A percentile compares a stretch with the other conserved stretches of the same genome.
Evolutionary conservation across 2,113 vertebrate genomes (phyloP).

Genomic region (Nannobrachium achirus): DNA sequence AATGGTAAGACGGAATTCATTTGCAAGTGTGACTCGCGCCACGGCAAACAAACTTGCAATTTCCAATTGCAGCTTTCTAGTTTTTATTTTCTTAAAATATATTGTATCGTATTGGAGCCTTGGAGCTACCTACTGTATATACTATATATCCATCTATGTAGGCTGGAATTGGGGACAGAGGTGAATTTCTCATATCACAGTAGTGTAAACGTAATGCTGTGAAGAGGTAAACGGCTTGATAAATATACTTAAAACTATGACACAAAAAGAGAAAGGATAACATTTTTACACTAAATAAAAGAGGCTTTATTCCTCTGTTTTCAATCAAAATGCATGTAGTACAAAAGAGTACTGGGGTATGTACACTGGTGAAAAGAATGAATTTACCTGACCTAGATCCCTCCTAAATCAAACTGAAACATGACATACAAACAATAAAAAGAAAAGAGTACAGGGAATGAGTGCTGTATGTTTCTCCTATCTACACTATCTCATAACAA

Average conservation of each 20-base stretch:
- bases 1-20: too few relatives aligned
- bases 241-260: background rate
- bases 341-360: conserved; percentile 55
- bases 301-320: conserved; percentile 64
- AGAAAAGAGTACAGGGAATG: conserved; percentile 29
- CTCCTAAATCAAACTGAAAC: conserved; percentile 19
- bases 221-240: background rate
- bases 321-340: conserved; percentile 36
- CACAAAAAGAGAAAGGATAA: background rate
- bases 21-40: too few relatives aligned
- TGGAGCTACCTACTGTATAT: too few relatives aligned
- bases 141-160: too few relatives aligned
- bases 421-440: conserved; percentile 20
- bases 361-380: conserved; percentile 49
- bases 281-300: conserved; percentile 12
- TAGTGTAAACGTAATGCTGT: background rate
- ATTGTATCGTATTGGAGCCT: too few relatives aligned
- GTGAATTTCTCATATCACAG: too few relatives aligned
- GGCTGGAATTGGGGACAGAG: too few relatives aligned
- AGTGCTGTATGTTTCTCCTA: conserved; percentile 39
- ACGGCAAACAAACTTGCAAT: too few relatives aligned
- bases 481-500: conserved; percentile 19
- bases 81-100: too few relatives aligned
- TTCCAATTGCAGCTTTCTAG: too few relatives aligned
- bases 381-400: background rate